Evolutionary conservation across 2,113 vertebrate genomes (phyloP).

Genomic region (Podarcis muralis): DNA sequence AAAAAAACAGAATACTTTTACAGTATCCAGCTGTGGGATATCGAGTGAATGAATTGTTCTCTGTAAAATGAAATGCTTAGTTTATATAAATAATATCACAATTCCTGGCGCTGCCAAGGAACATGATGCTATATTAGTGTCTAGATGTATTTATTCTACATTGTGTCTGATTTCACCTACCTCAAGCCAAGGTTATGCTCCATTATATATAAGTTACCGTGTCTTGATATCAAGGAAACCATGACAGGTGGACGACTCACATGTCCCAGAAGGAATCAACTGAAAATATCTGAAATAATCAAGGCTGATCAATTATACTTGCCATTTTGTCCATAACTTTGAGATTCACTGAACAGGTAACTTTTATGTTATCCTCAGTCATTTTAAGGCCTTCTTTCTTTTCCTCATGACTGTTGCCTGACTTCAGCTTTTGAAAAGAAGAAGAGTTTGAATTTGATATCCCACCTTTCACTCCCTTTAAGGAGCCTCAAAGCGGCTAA

Average conservation of each 20-base stretch:
- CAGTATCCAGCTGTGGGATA: conserved; percentile 53
- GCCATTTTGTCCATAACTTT: rapidly evolving
- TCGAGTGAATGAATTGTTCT: conserved; percentile 42
- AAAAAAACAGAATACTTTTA: conserved; percentile 39
- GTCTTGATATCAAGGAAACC: background rate
- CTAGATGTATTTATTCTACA: background rate
- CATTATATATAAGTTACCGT: background rate
- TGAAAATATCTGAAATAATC: background rate
- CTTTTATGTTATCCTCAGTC: background rate
- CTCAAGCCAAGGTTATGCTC: background rate
- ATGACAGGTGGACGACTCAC: conserved; percentile 5
- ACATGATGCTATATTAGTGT: background rate
- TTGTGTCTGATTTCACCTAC: background rate
- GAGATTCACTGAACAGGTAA: background rate
- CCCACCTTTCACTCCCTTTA: too few species aligned
- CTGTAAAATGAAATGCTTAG: conserved; percentile 23
- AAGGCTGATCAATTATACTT: background rate
- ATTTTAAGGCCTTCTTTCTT: background rate
- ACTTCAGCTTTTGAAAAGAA: background rate
- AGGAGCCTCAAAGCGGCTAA: too few species aligned
- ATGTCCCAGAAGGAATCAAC: background rate
- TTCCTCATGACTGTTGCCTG: background rate
- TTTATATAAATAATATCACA: conserved; percentile 6
- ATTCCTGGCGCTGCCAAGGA: conserved; percentile 8
- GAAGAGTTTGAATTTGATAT: too few species aligned